These are phyloP conservation scores for Antechinus flavipes DNA, from an alignment of 2,113 vertebrate species.

Conservation along the genomic window DNA sequence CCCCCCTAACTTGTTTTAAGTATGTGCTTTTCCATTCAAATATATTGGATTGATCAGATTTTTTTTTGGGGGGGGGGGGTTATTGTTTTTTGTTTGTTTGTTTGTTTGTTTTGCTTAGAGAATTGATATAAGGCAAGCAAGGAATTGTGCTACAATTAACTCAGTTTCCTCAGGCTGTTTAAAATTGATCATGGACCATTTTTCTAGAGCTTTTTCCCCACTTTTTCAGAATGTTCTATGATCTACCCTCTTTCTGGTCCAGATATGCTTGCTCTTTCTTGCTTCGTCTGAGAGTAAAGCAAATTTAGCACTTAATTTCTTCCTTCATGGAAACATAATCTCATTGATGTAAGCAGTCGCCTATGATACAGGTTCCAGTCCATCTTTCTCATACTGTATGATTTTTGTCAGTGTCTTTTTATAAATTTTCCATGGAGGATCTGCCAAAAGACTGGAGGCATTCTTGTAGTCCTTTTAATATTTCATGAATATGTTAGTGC, in stretches of 20 bases:
- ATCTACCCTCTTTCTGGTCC: neutral
- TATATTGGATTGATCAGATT: neutral
- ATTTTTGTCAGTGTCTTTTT: neutral
- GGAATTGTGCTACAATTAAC: neutral
- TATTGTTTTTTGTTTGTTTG: no score
- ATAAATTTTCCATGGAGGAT: neutral
- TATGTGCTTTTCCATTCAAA: neutral
- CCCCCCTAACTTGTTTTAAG: neutral
- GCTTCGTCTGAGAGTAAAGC: neutral
- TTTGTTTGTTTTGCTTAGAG: neutral
- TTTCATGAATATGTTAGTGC: neutral
- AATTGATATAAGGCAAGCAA: neutral
- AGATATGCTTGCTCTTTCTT: neutral
- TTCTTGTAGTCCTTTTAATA: neutral
- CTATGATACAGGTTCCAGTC: neutral
- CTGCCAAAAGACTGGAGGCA: neutral
- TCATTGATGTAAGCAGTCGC: neutral
- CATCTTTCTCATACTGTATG: neutral
- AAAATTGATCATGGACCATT: neutral
- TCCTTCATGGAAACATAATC: neutral
- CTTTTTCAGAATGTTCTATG: neutral
- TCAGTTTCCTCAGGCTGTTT: neutral
- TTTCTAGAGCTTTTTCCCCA: slow-evolving; percentile 5
- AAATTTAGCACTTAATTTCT: neutral
- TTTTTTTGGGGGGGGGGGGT: no score